Evolutionary conservation across 2,888 invertebrate species (phyloP), one percentile per base, ranked within the genome.

Genomic region (Habroteleia sp.): DNA sequence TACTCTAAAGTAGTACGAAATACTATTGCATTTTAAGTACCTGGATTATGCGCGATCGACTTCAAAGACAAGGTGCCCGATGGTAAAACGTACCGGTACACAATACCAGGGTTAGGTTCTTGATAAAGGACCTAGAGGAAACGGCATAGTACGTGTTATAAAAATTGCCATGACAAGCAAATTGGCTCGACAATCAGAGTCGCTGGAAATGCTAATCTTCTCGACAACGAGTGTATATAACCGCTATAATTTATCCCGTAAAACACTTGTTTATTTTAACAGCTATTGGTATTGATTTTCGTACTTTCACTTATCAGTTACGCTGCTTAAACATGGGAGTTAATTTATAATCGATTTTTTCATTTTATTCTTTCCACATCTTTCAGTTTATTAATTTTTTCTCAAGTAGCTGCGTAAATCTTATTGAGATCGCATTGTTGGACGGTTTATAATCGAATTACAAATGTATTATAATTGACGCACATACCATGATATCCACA

Each of bases 41-140:
- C 77, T 74, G 74, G 25, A 16, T 77, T 79, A n/a, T 79, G 62
- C 11, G 41, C 20, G 37, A 41, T 11, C n/a, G 71, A 29, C 4
- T 52, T 54, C 14, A 23, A 37, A 8, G 71, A 11, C 7, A 46
- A 29, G 10, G 50, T 31, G 13, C 10, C 52, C 29, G 71, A 20
- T 33, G 96, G 95, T 58, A 96, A 90, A 56, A 95, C 91, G 86
- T 95, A 97, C 87, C 96, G 94, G 89, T 97, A 97, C 88, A 96
- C 96, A 80, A 97, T 94, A 8, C 95, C 96, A 29, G 94, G 94
- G 90, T 96, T 97, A 50, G 93, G 91, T 87, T 95, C 93, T 82
- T 95, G 94, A 81, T 93, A 94, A 46, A 95, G 91, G 72, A 97
- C 91, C 96, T 96, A 89, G 76, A 63, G 44, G 31, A 63, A 50